Evolutionary conservation across 2,797 vertebrate genomes (phyloP).

Genomic region (Lepilemur ruficaudatus): DNA sequence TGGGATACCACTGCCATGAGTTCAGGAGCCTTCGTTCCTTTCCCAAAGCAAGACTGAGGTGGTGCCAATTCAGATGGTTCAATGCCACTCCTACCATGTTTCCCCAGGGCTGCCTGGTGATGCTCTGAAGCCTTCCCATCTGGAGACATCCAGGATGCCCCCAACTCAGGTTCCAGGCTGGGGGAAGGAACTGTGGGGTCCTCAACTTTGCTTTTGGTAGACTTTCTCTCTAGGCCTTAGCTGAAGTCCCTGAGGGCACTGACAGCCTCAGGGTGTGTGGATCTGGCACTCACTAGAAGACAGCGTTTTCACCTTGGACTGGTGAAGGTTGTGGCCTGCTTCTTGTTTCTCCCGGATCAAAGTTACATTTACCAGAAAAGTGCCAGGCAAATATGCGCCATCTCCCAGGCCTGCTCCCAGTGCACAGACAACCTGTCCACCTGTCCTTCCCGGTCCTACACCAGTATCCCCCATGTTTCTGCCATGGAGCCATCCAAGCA

Average conservation of each 20-base stretch:
- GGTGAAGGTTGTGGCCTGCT: not conserved
- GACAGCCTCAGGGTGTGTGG: not conserved
- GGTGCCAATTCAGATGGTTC: not conserved
- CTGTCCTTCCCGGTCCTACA: not conserved
- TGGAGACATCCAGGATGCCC: no score
- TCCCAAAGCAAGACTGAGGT: fast-evolving
- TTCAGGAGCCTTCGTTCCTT: not conserved
- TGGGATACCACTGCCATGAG: not conserved
- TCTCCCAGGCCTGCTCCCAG: not conserved
- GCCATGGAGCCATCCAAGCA: not conserved
- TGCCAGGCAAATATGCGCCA: not conserved
- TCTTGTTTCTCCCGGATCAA: not conserved
- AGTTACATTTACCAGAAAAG: not conserved
- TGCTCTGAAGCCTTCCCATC: not conserved
- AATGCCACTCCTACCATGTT: not conserved
- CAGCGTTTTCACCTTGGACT: not conserved
- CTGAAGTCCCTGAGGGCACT: not conserved
- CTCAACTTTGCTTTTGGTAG: not conserved
- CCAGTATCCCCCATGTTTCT: not conserved
- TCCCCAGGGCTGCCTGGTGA: not conserved
- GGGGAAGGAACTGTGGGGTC: not conserved
- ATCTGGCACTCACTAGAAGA: not conserved
- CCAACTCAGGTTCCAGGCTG: not conserved
- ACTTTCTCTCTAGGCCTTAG: not conserved
- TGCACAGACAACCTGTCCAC: not conserved